Evolutionary conservation across 2,797 vertebrate species (phyloP).

Genomic region (Acanthornis magna): DNA sequence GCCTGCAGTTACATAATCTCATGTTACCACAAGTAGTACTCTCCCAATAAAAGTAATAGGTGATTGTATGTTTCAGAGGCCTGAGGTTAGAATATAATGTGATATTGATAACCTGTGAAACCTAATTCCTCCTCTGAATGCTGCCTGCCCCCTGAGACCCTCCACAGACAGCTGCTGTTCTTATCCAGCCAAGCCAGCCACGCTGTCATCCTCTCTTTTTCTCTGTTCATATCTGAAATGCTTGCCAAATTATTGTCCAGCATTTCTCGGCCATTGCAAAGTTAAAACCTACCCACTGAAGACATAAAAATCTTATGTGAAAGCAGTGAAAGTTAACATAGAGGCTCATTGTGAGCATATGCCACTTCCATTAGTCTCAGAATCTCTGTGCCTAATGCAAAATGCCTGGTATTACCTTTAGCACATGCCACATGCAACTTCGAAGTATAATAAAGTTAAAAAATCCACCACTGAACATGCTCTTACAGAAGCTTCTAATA

Average conservation of each 20-base stretch:
- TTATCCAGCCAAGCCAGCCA: neutral
- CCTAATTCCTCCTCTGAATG: neutral
- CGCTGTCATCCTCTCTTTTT: neutral
- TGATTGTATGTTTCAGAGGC: neutral
- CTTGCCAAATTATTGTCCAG: neutral
- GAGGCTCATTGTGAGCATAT: neutral
- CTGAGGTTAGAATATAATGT: neutral
- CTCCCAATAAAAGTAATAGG: neutral
- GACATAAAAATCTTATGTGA: neutral
- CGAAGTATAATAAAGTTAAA: neutral
- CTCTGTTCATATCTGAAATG: neutral
- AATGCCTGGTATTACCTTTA: neutral
- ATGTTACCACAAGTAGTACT: neutral
- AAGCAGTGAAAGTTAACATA: neutral
- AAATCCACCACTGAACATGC: rapidly evolving
- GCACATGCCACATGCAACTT: neutral
- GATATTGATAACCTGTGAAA: slow-evolving; percentile 4
- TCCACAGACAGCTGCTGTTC: neutral
- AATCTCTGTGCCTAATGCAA: neutral
- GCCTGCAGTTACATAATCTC: neutral
- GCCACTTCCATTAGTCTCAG: neutral
- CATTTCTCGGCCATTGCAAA: neutral
- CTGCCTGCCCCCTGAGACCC: neutral
- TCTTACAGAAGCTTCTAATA: neutral
- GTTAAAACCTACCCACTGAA: neutral